phyloP scores from a whole-genome alignment of 1,140 invertebrate genomes.

The Magallana gigas region DNA sequence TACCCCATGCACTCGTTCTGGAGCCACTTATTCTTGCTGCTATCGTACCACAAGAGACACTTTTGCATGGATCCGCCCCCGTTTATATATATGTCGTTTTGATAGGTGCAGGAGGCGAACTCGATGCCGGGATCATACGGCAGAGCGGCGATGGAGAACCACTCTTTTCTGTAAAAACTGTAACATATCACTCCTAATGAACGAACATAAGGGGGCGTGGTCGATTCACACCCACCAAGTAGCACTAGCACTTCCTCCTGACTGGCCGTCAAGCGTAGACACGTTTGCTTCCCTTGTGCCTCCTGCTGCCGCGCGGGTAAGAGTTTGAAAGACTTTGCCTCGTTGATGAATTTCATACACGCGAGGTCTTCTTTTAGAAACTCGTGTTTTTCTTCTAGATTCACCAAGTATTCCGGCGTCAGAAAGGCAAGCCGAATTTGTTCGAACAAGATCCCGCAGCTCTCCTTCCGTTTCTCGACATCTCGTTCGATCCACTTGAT shows the following conservation, averaged over 20 bases:
- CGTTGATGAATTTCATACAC: conserved; percentile 64
- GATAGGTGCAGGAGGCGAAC: conserved; percentile 71
- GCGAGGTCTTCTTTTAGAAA: conserved; percentile 62
- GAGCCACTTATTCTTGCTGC: conserved; percentile 73
- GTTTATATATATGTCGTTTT: conserved; percentile 72
- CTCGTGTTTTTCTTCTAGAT: conserved; percentile 58
- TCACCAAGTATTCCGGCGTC: conserved; percentile 67
- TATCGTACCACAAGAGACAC: conserved; percentile 66
- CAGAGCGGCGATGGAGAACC: conserved; percentile 68
- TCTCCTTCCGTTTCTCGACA: conserved; percentile 54
- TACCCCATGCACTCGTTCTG: conserved; percentile 66
- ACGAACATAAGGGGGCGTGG: conserved; percentile 71
- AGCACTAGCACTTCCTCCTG: conserved; percentile 72
- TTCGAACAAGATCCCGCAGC: conserved; percentile 62
- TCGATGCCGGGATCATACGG: conserved; percentile 75
- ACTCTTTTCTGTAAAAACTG: conserved; percentile 68
- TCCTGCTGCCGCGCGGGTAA: conserved; percentile 71
- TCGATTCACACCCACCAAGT: conserved; percentile 69
- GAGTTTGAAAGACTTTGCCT: conserved; percentile 71
- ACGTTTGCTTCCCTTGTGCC: conserved; percentile 63
- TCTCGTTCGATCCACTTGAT: conserved; percentile 69
- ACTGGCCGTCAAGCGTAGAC: conserved; percentile 58
- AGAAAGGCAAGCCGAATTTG: conserved; percentile 67
- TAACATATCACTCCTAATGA: conserved; percentile 70
- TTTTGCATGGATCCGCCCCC: conserved; percentile 70